Base-by-base conservation (phyloP, 2,113 vertebrate species). In the Poeciliopsis retropinna region DNA sequence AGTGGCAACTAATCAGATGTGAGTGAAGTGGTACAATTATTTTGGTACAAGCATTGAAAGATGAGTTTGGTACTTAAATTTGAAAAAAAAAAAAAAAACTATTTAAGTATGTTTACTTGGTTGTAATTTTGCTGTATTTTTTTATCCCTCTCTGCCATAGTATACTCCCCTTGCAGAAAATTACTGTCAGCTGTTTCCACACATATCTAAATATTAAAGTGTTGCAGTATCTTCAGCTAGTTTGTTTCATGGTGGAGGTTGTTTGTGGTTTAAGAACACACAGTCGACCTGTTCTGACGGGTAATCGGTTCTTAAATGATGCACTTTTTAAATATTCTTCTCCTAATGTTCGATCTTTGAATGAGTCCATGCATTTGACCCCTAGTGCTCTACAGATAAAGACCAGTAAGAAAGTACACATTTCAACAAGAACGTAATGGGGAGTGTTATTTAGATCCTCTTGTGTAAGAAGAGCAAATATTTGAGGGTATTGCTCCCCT, bases 1-100 rank as follows among this genome's bases (percentile, higher is more conserved):
- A 73, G 28, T 76, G 71, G 78, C 78, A 81, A 80, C 57, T 60
- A 75, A 67, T 84, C 44, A 61, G 41, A 72, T 67, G 76, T 78
- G 64, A 73, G 44, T 82, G 79, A 80, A 47, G 88, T 88, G 93
- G 93, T 95, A 95, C 93, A 83, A 61, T 83, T 84, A 82, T 88
- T 78, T 87, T 88, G 93, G 93, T 94, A 94, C 94, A 72, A 86
- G 70, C 64, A 76, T 82, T 90, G 83, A 83, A 84, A 82, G 64
- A 78, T 62, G 78, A 66, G 37, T 72, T 78, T 87, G 90, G 92
- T 93, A 91, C 89, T 90, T 91, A 82, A 63, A 84, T 88, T 88
- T 80, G 64, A 82, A 70, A 77, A 75, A 41, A 39, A 60, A 67
- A 66, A 75, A 75, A 31, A 31, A 31, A 31, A 31, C 30, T 78